Evolutionary conservation across 2,888 invertebrate species (phyloP).

Genomic region (Sarcophaga variegata): DNA sequence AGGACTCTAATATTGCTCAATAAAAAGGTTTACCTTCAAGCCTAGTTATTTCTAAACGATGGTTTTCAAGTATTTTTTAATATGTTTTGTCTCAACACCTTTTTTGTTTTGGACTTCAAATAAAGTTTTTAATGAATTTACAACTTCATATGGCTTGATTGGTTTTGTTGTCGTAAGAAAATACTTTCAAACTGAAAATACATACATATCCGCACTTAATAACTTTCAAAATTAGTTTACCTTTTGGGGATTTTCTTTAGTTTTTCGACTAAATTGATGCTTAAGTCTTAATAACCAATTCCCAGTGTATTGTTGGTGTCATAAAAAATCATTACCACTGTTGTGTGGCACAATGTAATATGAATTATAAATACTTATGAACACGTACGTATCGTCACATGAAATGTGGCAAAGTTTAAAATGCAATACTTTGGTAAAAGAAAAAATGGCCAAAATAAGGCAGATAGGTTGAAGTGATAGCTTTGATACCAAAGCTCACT

Average conservation of each 20-base stretch:
- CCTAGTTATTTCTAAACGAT: too few species aligned
- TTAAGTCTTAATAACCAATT: constrained; percentile 33
- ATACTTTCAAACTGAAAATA: too few species aligned
- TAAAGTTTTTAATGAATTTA: not conserved
- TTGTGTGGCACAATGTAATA: constrained; percentile 37
- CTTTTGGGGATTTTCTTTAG: not conserved
- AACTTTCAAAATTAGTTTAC: not conserved
- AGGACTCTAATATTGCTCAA: not conserved
- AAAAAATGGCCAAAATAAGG: too few species aligned
- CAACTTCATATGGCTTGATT: not conserved
- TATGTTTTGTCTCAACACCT: too few species aligned
- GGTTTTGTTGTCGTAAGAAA: not conserved
- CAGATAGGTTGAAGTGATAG: too few species aligned
- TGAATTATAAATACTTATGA: constrained; percentile 2
- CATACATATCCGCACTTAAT: not conserved
- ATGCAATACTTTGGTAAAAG: too few species aligned
- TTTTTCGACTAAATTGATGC: not conserved
- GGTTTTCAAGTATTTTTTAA: too few species aligned
- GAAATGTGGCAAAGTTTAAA: not conserved
- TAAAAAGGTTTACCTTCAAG: not conserved
- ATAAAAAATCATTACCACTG: constrained; percentile 58
- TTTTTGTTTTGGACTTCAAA: too few species aligned
- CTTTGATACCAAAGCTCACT: too few species aligned
- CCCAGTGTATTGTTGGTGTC: constrained; percentile 29
- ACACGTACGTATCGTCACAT: not conserved